Evolutionary conservation across 2,113 vertebrate species (phyloP).

Genomic region (Pollachius pollachius): DNA sequence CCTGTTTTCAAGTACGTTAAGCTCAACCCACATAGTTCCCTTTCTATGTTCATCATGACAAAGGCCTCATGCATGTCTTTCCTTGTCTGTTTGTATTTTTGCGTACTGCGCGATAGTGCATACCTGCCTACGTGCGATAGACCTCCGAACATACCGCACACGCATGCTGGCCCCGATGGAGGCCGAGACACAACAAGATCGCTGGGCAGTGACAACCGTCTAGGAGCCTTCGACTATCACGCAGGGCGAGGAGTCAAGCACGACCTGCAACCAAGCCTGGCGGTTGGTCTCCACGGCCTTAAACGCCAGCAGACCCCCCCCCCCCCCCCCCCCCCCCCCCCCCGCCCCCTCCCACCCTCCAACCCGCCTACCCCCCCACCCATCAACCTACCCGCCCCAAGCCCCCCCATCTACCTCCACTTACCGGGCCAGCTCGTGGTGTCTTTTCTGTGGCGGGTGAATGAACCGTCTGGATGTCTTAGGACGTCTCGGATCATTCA

Average conservation of each 20-base stretch:
- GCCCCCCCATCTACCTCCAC: not conserved
- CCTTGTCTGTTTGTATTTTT: slow-evolving; percentile 9
- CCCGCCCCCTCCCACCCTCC: no score
- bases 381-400: no score
- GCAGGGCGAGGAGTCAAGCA: no score
- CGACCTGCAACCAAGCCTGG: no score
- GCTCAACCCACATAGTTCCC: not conserved
- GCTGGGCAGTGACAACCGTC: not conserved
- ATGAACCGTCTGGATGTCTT: no score
- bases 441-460: not conserved
- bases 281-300: no score
- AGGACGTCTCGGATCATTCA: no score
- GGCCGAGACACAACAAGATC: not conserved
- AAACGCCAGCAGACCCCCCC: not conserved
- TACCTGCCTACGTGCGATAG: not conserved
- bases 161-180: not conserved
- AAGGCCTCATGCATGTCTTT: slow-evolving; percentile 6
- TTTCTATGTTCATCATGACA: slow-evolving; percentile 10
- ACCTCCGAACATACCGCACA: no score
- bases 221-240: no score
- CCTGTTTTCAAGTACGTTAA: not conserved
- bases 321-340: no score
- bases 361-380: not conserved
- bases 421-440: not conserved
- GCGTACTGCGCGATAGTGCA: not conserved